Conservation (phyloP, 2,888 invertebrate genomes). For the Pogonocherus hispidulus region DNA sequence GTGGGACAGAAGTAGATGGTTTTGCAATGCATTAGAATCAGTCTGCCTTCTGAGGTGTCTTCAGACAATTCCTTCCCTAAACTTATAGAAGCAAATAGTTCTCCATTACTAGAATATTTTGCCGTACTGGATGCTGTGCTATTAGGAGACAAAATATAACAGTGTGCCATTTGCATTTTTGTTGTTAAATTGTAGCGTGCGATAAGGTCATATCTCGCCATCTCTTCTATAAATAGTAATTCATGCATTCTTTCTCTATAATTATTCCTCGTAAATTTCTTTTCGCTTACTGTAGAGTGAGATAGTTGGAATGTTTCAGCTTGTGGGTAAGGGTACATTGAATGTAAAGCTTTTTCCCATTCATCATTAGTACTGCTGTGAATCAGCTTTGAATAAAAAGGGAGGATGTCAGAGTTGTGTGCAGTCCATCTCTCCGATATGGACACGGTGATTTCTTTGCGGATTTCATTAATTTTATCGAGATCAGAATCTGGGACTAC, state of each 20-base stretch:
- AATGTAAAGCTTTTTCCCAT: constrained; percentile 72
- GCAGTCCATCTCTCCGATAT: constrained; percentile 74
- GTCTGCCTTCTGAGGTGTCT: constrained; percentile 84
- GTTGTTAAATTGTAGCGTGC: constrained; percentile 80
- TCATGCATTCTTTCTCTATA: constrained; percentile 83
- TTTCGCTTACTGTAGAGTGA: constrained; percentile 77
- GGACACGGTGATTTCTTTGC: constrained; percentile 73
- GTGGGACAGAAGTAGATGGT: constrained; percentile 71
- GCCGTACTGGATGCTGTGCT: constrained; percentile 80
- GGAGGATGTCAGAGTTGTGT: constrained; percentile 68
- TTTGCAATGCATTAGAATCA: constrained; percentile 83
- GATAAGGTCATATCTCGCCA: constrained; percentile 78
- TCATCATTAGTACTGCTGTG: constrained; percentile 62
- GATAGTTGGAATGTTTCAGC: constrained; percentile 78
- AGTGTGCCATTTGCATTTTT: constrained; percentile 75
- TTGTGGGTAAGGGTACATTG: constrained; percentile 77
- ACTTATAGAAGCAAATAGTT: constrained; percentile 81
- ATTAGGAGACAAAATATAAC: constrained; percentile 79
- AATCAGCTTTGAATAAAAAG: constrained; percentile 58
- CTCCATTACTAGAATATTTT: constrained; percentile 82
- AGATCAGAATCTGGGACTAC: constrained; percentile 79
- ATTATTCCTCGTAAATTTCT: constrained; percentile 76
- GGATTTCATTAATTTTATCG: constrained; percentile 76
- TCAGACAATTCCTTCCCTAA: constrained; percentile 83
- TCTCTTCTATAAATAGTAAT: constrained; percentile 82